Percentiles rank a stretch among this genome's conserved stretches.
phyloP scores from a whole-genome alignment of 2,797 vertebrate species.

The Balearica regulorum region DNA sequence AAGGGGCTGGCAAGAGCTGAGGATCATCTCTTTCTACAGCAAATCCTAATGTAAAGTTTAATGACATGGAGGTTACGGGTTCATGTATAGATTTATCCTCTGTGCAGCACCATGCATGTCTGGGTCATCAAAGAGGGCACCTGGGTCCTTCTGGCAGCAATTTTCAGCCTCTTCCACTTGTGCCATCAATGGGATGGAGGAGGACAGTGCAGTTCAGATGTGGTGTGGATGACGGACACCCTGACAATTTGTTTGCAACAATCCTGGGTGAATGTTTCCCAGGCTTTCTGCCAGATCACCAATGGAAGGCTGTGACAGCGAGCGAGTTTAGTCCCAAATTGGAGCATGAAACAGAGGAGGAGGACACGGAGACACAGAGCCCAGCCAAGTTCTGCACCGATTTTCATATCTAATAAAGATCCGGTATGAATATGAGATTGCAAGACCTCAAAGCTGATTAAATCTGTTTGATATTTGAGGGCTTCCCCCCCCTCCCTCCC shows the following conservation, averaged over 20 bases:
- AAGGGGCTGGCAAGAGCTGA: not conserved
- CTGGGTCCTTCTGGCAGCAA: not conserved
- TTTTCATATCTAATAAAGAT: constrained; percentile 43
- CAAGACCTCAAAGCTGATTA: constrained; percentile 54
- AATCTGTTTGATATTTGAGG: constrained; percentile 29
- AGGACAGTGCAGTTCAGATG: not conserved
- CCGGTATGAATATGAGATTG: not conserved
- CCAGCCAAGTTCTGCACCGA: not conserved
- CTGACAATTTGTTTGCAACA: not conserved
- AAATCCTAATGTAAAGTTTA: not conserved
- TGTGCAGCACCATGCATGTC: rapidly evolving
- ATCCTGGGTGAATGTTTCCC: not conserved
- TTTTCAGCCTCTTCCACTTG: not conserved
- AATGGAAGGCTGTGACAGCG: rapidly evolving
- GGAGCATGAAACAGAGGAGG: not conserved
- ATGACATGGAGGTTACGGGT: not conserved
- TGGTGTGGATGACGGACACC: not conserved
- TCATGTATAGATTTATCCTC: not conserved
- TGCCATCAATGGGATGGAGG: not conserved
- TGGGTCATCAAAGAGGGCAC: not conserved
- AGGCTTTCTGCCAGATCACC: not conserved
- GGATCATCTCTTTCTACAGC: not conserved
- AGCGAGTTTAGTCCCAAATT: rapidly evolving
- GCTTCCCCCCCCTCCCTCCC: not conserved
- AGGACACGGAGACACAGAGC: not conserved